A percentile compares a stretch with the other conserved stretches of the same genome.
These are phyloP conservation scores for Euphonia xanthogaster DNA, from an alignment of 2,797 vertebrate genomes.

Conservation along the genomic window DNA sequence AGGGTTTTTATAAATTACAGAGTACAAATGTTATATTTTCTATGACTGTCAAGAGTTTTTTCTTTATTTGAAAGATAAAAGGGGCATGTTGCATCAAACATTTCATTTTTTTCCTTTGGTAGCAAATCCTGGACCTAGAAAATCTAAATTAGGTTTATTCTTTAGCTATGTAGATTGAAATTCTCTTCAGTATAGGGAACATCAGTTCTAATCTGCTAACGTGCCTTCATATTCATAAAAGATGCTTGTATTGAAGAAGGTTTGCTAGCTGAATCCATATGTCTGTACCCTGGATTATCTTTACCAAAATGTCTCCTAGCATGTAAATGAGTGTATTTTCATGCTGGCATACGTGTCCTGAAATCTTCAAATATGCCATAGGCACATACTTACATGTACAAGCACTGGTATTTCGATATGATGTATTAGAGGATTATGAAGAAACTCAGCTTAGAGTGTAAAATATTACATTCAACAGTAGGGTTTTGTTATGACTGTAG, in stretches of 20 bases:
- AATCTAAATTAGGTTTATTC: not conserved
- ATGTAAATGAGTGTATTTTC: slow-evolving; percentile 32
- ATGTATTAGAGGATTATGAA: not conserved
- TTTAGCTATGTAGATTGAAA: not conserved
- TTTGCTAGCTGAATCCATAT: not conserved
- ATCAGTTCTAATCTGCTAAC: not conserved
- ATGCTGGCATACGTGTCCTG: not conserved
- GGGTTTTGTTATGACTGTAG: not conserved
- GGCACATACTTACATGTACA: not conserved
- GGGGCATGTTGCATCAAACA: not conserved
- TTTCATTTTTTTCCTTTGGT: not conserved
- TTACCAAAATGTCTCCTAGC: not conserved
- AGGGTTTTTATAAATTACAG: slow-evolving; percentile 32
- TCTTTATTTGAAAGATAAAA: slow-evolving; percentile 14
- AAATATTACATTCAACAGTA: not conserved
- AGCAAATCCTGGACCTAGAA: not conserved
- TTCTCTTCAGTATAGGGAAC: not conserved
- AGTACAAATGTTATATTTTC: not conserved
- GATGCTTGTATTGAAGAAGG: not conserved
- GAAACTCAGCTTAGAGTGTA: not conserved
- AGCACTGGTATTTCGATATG: not conserved
- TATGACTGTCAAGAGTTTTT: not conserved
- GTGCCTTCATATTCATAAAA: not conserved
- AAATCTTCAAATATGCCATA: slow-evolving; percentile 9
- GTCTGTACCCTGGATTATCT: not conserved